A percentile compares a stretch with the other conserved stretches of the same genome.
Conservation (phyloP, 2,797 vertebrate species). For the Epinephelus coioides region DNA sequence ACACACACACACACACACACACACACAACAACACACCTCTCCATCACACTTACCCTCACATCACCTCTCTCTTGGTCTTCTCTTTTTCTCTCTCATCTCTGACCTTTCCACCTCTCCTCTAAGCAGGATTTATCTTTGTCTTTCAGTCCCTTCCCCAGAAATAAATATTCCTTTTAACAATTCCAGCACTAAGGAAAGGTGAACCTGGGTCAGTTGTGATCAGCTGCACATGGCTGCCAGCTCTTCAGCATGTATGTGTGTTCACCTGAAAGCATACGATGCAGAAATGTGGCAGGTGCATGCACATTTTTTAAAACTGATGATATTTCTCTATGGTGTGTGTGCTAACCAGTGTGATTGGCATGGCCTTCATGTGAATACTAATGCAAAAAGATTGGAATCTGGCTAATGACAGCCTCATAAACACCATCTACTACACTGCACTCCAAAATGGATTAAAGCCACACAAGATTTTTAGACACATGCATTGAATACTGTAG, state of each 20-base stretch:
- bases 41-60: slow-evolving; percentile 26
- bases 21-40: slow-evolving; percentile 7
- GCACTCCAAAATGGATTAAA: slow-evolving; percentile 3
- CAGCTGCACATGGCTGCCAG: slow-evolving; percentile 10
- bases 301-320: neutral
- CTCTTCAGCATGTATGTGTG: neutral
- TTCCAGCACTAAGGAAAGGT: neutral
- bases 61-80: slow-evolving; percentile 6
- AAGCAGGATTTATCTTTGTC: slow-evolving; percentile 16
- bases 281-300: slow-evolving; percentile 34
- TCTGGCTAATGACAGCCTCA: slow-evolving; percentile 18
- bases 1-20: neutral
- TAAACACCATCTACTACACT: neutral
- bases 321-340: neutral
- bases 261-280: slow-evolving; percentile 7
- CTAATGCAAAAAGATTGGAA: slow-evolving; percentile 12
- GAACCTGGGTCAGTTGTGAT: slow-evolving; percentile 1
- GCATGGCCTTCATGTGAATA: slow-evolving; percentile 10
- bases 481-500: slow-evolving; percentile 6
- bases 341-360: slow-evolving; percentile 18
- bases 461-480: neutral
- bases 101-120: slow-evolving; percentile 6
- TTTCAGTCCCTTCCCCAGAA: neutral
- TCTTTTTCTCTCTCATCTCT: slow-evolving; percentile 11
- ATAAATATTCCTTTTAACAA: slow-evolving; percentile 1